Conservation (phyloP, 2,113 vertebrate species). For the Takifugu bimaculatus region DNA sequence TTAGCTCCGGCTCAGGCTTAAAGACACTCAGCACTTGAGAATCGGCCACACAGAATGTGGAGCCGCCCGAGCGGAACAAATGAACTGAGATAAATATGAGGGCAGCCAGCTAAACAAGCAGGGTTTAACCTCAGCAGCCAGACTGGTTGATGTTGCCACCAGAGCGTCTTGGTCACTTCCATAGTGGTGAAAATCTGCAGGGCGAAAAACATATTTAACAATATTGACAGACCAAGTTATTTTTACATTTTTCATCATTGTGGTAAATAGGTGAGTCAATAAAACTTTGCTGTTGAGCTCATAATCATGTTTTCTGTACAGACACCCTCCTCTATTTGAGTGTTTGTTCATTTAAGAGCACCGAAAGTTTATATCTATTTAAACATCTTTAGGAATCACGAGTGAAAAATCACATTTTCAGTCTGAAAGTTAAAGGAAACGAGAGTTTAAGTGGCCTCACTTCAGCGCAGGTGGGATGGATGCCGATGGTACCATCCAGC, state of each 20-base stretch:
- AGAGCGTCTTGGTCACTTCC: conserved; percentile 86
- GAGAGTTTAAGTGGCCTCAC: conserved; percentile 58
- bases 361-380: too few relatives aligned
- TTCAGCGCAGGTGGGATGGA: conserved; percentile 96
- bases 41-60: background rate
- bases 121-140: conserved; percentile 98
- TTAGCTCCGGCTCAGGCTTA: background rate
- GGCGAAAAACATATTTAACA: background rate
- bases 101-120: conserved; percentile 78
- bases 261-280: too few relatives aligned
- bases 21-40: background rate
- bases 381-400: too few relatives aligned
- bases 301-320: too few relatives aligned
- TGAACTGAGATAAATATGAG: conserved; percentile 13
- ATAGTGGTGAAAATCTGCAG: conserved; percentile 88
- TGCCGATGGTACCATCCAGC: conserved; percentile 88
- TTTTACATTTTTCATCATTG: too few relatives aligned
- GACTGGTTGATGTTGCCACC: conserved; percentile 81
- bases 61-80: conserved; percentile 5
- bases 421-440: too few relatives aligned
- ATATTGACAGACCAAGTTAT: too few relatives aligned
- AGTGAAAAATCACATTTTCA: too few relatives aligned
- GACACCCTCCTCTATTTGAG: too few relatives aligned
- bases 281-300: too few relatives aligned
- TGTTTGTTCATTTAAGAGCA: too few relatives aligned